phyloP scores from a whole-genome alignment of 2,113 vertebrate species.

The Litocranius walleri region DNA sequence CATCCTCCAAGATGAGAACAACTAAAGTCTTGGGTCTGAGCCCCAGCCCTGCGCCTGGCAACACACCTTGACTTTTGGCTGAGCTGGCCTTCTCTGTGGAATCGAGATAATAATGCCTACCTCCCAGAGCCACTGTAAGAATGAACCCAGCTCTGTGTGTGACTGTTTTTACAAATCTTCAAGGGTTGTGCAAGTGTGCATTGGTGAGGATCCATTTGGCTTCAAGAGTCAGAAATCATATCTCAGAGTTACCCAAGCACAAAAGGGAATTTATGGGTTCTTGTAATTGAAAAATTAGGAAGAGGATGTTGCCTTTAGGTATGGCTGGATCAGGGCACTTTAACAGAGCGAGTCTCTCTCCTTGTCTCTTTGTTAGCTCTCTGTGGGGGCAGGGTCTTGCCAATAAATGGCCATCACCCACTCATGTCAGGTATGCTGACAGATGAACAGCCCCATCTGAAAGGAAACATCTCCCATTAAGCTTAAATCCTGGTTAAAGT shows the following conservation, averaged over 20 bases:
- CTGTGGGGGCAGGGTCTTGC: not conserved
- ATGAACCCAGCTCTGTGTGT: not conserved
- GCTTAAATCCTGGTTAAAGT: not conserved
- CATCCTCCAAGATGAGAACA: not conserved
- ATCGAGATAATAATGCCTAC: not conserved
- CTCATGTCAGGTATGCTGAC: not conserved
- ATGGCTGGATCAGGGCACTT: not conserved
- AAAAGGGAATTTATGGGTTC: not conserved
- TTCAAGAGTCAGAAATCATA: not conserved
- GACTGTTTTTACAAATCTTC: not conserved
- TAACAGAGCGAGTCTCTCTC: not conserved
- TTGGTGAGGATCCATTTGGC: not conserved
- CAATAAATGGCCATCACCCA: not conserved
- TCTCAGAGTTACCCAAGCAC: not conserved
- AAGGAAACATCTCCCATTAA: not conserved
- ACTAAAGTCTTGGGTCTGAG: not conserved
- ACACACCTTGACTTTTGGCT: not conserved
- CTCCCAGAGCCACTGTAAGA: not conserved
- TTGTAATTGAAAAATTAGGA: not conserved
- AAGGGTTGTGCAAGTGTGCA: not conserved
- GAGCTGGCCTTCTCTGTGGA: not conserved
- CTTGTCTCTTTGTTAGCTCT: not conserved
- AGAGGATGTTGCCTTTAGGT: not conserved
- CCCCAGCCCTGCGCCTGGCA: not conserved
- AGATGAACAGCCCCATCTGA: not conserved